These are phyloP conservation scores for Agrochola macilenta DNA, from an alignment of 2,888 invertebrate genomes.

Conservation along the genomic window DNA sequence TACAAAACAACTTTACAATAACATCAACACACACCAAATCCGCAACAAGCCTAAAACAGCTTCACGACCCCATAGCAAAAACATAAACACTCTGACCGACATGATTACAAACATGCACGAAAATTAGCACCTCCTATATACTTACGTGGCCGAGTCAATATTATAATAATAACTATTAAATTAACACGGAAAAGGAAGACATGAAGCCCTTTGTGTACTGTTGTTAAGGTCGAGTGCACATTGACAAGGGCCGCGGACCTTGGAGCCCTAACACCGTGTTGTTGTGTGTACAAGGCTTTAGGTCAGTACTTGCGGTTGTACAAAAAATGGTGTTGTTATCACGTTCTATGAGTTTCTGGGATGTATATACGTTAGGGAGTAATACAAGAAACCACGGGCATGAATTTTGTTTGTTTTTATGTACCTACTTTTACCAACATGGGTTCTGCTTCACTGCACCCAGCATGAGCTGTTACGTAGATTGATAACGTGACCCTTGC, in stretches of 20 bases:
- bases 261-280: constrained; percentile 43
- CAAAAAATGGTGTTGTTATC: constrained; percentile 23
- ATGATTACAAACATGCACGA: constrained; percentile 18
- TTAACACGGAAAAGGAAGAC: constrained; percentile 64
- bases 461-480: neutral
- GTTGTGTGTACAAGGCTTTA: constrained; percentile 62
- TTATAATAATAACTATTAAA: constrained; percentile 61
- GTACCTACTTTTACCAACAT: constrained; percentile 10
- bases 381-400: constrained; percentile 22
- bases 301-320: constrained; percentile 40
- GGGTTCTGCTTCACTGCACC: constrained; percentile 2
- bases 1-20: neutral
- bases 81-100: neutral
- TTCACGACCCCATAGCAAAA: neutral
- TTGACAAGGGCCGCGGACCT: constrained; percentile 61
- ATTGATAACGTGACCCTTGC: neutral
- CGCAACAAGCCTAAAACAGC: neutral
- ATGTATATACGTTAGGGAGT: constrained; percentile 9
- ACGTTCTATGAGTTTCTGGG: constrained; percentile 35
- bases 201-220: constrained; percentile 58
- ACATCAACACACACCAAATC: neutral
- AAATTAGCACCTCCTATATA: constrained; percentile 40
- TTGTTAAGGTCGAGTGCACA: constrained; percentile 66
- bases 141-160: constrained; percentile 53
- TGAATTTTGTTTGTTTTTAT: constrained; percentile 25